Percentiles rank a stretch among this genome's conserved stretches.
Conservation (phyloP, 2,797 vertebrate genomes). For the Chaenodraco wilsoni region DNA sequence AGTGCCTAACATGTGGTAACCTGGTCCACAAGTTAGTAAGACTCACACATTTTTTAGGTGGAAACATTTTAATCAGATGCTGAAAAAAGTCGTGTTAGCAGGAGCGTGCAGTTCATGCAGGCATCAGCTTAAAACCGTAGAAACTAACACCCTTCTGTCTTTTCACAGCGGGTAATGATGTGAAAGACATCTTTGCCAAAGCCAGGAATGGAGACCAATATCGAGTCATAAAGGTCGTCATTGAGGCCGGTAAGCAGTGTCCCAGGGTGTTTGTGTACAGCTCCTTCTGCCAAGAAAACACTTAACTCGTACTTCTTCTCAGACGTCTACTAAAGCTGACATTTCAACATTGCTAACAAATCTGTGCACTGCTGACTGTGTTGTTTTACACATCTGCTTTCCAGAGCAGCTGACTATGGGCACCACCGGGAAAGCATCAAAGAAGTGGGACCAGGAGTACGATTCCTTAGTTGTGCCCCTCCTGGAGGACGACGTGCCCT, state of each 20-base stretch:
- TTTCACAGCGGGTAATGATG: slow-evolving; percentile 88
- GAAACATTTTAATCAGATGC: not conserved
- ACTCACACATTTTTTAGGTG: not conserved
- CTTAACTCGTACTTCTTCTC: not conserved
- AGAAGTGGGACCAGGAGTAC: slow-evolving; percentile 95
- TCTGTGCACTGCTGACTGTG: slow-evolving; percentile 20
- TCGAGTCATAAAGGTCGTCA: slow-evolving; percentile 92
- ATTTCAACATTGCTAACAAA: slow-evolving; percentile 12
- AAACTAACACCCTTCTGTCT: slow-evolving; percentile 27
- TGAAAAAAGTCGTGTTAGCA: not conserved
- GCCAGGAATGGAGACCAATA: slow-evolving; percentile 91
- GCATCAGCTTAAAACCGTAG: not conserved
- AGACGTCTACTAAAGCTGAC: slow-evolving; percentile 6
- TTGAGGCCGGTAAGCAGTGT: slow-evolving; percentile 90
- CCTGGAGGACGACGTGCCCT: slow-evolving; percentile 91
- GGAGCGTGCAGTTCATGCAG: not conserved
- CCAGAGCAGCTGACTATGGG: slow-evolving; percentile 93
- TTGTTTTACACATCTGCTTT: slow-evolving; percentile 53
- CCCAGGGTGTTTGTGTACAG: slow-evolving; percentile 25
- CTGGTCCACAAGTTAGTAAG: slow-evolving; percentile 3
- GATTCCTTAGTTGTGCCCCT: slow-evolving; percentile 90
- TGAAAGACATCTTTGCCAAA: slow-evolving; percentile 91
- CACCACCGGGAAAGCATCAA: slow-evolving; percentile 81
- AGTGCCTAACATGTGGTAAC: slow-evolving; percentile 1
- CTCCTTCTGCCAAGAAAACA: slow-evolving; percentile 20